phyloP scores from a whole-genome alignment of 2,797 vertebrate species.

The Microctenopoma steveboyesi region DNA sequence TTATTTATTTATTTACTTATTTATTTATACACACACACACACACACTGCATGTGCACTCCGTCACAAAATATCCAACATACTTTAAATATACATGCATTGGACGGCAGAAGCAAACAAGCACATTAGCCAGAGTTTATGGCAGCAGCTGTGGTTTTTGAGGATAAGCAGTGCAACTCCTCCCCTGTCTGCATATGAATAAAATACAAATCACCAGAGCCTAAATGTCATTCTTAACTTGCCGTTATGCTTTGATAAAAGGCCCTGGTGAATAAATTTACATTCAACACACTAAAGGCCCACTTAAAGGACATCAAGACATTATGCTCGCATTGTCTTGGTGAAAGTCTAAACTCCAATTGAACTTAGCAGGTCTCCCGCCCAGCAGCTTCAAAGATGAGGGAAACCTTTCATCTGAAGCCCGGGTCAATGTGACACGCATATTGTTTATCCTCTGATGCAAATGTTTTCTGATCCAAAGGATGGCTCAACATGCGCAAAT shows the following conservation, averaged over 20 bases:
- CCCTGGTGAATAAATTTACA: not conserved
- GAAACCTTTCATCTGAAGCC: constrained; percentile 49
- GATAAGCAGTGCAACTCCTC: not conserved
- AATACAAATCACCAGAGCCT: not conserved
- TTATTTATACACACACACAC: not conserved
- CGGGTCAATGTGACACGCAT: constrained; percentile 36
- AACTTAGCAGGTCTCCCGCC: constrained; percentile 26
- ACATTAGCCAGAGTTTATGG: constrained; percentile 5
- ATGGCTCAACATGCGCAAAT: constrained; percentile 13
- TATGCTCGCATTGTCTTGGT: constrained; percentile 14
- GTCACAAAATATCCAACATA: constrained; percentile 3
- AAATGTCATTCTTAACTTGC: constrained; percentile 11
- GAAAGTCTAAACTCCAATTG: constrained; percentile 46
- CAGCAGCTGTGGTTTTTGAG: not conserved
- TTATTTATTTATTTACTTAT: no score
- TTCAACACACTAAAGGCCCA: constrained; percentile 3
- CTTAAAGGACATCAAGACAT: constrained; percentile 32
- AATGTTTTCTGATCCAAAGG: constrained; percentile 27
- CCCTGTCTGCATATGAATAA: not conserved
- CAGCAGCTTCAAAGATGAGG: constrained; percentile 51
- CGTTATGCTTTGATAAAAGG: constrained; percentile 2
- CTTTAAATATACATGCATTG: not conserved
- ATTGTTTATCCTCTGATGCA: constrained; percentile 47
- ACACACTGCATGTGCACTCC: not conserved
- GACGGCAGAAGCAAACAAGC: not conserved